Evolutionary conservation across 1,140 invertebrate genomes (phyloP), one percentile per base, ranked within the genome.

Genomic region (Ceratitis capitata): DNA sequence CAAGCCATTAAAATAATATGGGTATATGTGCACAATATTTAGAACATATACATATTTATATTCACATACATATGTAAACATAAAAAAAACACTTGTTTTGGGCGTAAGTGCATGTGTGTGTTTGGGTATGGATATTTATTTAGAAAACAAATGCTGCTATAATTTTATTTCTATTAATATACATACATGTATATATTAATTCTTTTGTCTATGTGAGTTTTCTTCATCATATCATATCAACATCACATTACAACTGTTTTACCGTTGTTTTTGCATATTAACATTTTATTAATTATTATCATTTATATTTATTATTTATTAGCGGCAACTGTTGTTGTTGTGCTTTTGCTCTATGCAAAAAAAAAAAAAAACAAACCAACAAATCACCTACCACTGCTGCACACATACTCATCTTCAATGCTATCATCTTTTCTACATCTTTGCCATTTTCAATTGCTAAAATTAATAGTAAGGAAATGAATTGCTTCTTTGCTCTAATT

Each of bases 1-100:
- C 69, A 78, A 78, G 39, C 3, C 16, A 78, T 78, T 26, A 78
- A 56, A 42, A 78, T 45, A 23, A 78, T 78, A 78, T 78, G 16
- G 9, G 7, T 45, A 23, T 47, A 10, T 47, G 14, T 12, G 42
- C 39, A 45, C 69, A 5, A 26, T 26, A 29, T n/a, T 47, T 45
- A 78, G 29, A 53, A 83, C 82, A 83, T 83, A 83, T 49, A 58
- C 26, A 82, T 82, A 64, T 64, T 26, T 58, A 58, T 61, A 35
- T 78, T 23, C n/a, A n/a, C n/a, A n/a, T n/a, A 61, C 45, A 78
- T 53, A 83, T 49, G 35, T 53, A 83, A 58, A 53, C 35, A 83
- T 53, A 83, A 12, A 47, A 56, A 56, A 5, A 14, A n/a, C n/a
- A n/a, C n/a, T n/a, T n/a, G n/a, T n/a, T n/a, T n/a, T 78, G 39